Conservation (phyloP, 2,888 invertebrate species). For the Chrysolina oricalcia region DNA sequence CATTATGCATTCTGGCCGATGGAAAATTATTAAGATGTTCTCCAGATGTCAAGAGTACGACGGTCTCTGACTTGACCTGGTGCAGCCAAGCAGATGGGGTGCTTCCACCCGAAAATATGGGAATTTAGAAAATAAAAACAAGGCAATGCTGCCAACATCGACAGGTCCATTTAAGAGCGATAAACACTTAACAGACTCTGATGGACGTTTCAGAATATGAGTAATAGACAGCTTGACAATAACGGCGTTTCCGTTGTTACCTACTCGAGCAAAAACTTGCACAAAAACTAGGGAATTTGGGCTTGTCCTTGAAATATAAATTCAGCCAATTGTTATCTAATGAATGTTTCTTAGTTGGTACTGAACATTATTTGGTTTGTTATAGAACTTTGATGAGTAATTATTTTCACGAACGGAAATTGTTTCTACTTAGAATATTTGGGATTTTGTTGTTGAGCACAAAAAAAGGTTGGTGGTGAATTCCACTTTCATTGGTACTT, state of each 20-base stretch:
- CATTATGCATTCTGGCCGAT: constrained; percentile 20
- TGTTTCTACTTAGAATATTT: no score
- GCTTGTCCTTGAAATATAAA: no score
- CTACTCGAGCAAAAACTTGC: no score
- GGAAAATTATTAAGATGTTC: constrained; percentile 42
- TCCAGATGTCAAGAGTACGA: constrained; percentile 44
- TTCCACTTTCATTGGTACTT: no score
- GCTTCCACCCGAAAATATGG: constrained; percentile 32
- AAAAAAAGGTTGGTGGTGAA: no score
- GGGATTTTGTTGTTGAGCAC: no score
- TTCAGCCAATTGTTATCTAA: no score
- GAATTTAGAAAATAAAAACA: constrained; percentile 29
- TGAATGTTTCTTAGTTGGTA: no score
- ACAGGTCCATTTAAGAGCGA: neutral
- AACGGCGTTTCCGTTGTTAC: neutral
- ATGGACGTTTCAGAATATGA: neutral
- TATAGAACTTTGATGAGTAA: no score
- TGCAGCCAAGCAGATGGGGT: constrained; percentile 29
- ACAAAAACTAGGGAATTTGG: no score
- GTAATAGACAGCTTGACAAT: constrained; percentile 11
- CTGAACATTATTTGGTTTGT: no score
- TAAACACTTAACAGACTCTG: constrained; percentile 8
- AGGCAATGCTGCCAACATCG: constrained; percentile 1
- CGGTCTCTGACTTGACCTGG: constrained; percentile 43
- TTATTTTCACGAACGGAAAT: no score